phyloP scores from a whole-genome alignment of 1,140 invertebrate genomes.

The Drosophila sechellia region DNA sequence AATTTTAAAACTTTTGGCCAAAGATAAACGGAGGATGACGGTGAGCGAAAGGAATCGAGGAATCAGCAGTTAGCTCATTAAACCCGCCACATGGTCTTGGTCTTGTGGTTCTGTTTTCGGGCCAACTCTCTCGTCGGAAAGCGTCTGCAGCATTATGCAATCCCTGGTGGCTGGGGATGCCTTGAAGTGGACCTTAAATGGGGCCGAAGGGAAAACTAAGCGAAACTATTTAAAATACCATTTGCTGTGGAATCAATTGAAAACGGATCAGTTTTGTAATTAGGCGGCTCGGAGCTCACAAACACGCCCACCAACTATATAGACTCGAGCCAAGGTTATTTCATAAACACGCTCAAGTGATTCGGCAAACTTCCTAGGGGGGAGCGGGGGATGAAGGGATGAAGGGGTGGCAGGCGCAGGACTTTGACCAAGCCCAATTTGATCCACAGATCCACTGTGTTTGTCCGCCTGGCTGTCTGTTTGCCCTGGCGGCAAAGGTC shows the following conservation, averaged over 20 bases:
- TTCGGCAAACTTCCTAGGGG: constrained; percentile 55
- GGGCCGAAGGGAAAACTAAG: constrained; percentile 26
- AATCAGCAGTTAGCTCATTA: constrained; percentile 70
- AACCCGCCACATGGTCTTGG: constrained; percentile 57
- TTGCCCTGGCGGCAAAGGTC: constrained; percentile 46
- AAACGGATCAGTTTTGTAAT: constrained; percentile 65
- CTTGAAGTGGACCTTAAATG: constrained; percentile 38
- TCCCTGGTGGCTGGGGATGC: constrained; percentile 5
- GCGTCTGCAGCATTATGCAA: constrained; percentile 56
- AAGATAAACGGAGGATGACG: constrained; percentile 48
- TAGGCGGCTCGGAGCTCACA: constrained; percentile 46
- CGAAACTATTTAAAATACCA: constrained; percentile 80
- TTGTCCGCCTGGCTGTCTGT: constrained; percentile 56
- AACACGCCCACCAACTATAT: constrained; percentile 13
- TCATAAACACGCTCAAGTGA: constrained; percentile 78
- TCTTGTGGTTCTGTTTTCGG: constrained; percentile 25
- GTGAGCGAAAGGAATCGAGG: constrained; percentile 18
- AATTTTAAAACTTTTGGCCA: constrained; percentile 69
- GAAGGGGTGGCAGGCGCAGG: not conserved
- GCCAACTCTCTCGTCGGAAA: not conserved
- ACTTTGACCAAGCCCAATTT: constrained; percentile 19
- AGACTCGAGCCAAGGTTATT: constrained; percentile 50
- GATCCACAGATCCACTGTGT: constrained; percentile 32
- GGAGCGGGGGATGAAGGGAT: too few species aligned
- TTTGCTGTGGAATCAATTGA: constrained; percentile 73